These are phyloP conservation scores for Patagioenas fasciata DNA, from an alignment of 2,113 vertebrate species.

Conservation along the genomic window DNA sequence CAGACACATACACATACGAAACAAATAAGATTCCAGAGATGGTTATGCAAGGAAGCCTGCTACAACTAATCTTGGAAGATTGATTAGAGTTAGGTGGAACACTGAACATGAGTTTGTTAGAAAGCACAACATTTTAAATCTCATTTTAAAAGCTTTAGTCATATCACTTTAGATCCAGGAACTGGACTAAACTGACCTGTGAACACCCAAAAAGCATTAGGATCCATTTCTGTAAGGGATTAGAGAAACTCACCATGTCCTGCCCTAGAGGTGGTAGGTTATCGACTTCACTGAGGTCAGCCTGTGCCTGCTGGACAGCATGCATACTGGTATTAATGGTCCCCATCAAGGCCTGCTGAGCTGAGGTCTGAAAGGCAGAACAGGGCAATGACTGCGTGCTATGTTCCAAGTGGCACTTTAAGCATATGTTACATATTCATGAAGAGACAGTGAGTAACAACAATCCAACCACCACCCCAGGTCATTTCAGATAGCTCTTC, in stretches of 20 bases:
- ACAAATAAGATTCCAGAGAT: neutral
- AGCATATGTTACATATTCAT: neutral
- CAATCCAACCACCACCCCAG: neutral
- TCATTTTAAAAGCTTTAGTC: neutral
- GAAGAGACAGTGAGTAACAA: neutral
- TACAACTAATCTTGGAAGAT: neutral
- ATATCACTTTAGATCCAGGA: neutral
- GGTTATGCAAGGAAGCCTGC: neutral
- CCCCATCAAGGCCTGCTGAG: conserved; percentile 98
- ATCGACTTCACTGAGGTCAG: conserved; percentile 90
- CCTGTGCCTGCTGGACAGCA: conserved; percentile 93
- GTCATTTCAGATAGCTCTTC: neutral
- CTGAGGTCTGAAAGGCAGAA: conserved; percentile 83
- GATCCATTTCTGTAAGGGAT: neutral
- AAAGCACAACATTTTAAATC: neutral
- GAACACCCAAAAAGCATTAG: neutral
- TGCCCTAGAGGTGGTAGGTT: conserved; percentile 93
- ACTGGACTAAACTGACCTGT: neutral
- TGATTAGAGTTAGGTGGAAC: neutral
- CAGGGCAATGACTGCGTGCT: neutral
- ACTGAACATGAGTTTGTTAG: neutral
- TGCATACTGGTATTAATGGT: conserved; percentile 99
- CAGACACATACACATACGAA: neutral
- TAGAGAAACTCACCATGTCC: conserved; percentile 86
- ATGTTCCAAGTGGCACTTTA: neutral